Evolutionary conservation across 1,140 invertebrate species (phyloP).

Genomic region (Coenobita brevimanus): DNA sequence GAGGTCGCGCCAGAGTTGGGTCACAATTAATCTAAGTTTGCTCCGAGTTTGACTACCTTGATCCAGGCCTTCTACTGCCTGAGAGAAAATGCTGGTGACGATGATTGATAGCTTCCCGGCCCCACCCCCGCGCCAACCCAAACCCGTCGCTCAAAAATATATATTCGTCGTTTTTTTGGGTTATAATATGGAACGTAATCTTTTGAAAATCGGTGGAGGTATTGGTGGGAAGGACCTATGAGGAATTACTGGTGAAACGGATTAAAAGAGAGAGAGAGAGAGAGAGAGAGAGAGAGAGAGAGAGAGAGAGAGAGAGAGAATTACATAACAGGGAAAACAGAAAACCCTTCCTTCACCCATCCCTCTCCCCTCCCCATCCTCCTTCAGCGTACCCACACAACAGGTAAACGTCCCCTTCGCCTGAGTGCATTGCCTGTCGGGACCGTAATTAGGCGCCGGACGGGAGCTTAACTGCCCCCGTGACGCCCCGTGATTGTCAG

Average conservation of each 20-base stretch:
- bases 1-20: constrained; percentile 37
- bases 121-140: not conserved
- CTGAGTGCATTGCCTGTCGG: constrained; percentile 14
- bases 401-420: not conserved
- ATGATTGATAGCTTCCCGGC: constrained; percentile 30
- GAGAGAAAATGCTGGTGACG: constrained; percentile 35
- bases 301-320: not conserved
- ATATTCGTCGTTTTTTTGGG: not conserved
- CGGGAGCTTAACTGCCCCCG: constrained; percentile 10
- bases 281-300: not conserved
- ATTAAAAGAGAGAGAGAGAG: not conserved
- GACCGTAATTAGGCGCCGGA: constrained; percentile 1
- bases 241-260: too few relatives aligned
- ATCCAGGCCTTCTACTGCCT: constrained; percentile 51
- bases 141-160: not conserved
- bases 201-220: too few relatives aligned
- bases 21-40: constrained; percentile 59
- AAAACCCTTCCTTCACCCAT: not conserved
- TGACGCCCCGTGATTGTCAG: not conserved
- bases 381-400: not conserved
- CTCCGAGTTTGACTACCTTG: constrained; percentile 60
- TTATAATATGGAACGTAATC: not conserved
- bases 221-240: too few relatives aligned
- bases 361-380: not conserved
- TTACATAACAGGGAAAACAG: not conserved